Conservation (phyloP, 2,888 invertebrate genomes). For the Ischnus inquisitorius region DNA sequence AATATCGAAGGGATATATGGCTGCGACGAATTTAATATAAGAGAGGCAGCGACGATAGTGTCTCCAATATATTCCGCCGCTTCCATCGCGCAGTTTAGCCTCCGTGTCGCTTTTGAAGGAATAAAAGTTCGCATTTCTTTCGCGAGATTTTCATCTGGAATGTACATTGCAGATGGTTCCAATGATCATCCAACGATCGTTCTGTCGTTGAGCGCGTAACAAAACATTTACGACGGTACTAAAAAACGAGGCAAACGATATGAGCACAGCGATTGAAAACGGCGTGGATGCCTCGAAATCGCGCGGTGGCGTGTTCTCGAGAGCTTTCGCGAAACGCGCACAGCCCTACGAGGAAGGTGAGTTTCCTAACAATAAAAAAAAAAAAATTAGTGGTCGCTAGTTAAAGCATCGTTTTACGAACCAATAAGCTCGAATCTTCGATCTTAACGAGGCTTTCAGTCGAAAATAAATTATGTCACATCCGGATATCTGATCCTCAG, state of each 20-base stretch:
- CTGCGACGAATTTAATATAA: slow-evolving; percentile 52
- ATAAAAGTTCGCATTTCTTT: neutral
- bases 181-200: slow-evolving; percentile 43
- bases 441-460: neutral
- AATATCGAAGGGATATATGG: slow-evolving; percentile 26
- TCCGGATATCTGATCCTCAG: slow-evolving; percentile 16
- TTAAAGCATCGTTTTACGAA: neutral
- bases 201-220: slow-evolving; percentile 49
- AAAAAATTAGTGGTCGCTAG: neutral
- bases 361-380: slow-evolving; percentile 65
- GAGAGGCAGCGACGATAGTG: slow-evolving; percentile 18
- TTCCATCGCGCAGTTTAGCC: slow-evolving; percentile 1
- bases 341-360: slow-evolving; percentile 84
- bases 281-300: slow-evolving; percentile 80
- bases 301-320: slow-evolving; percentile 80
- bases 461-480: slow-evolving; percentile 11
- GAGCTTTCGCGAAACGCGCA: slow-evolving; percentile 82
- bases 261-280: slow-evolving; percentile 81
- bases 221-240: neutral
- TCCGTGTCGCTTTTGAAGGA: neutral
- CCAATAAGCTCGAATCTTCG: neutral
- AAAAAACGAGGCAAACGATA: slow-evolving; percentile 61
- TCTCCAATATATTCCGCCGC: slow-evolving; percentile 50
- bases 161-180: slow-evolving; percentile 69
- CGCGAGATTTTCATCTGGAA: slow-evolving; percentile 59